Evolutionary conservation across 92 coral and sea anemone species (phyloP).

Genomic region (Zoanthus sociatus): DNA sequence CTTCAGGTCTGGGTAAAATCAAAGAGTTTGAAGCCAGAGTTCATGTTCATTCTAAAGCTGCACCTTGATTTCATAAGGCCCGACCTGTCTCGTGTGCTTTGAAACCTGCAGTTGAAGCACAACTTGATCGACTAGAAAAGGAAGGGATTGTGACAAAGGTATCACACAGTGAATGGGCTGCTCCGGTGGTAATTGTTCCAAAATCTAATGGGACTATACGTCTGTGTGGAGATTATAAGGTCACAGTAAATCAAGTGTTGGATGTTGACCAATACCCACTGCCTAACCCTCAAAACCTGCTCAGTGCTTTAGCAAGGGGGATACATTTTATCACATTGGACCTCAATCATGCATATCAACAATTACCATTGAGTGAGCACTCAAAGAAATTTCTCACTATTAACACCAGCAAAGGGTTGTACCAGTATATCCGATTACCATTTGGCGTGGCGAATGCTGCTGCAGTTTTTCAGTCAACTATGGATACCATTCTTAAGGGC

Average conservation of each 20-base stretch:
- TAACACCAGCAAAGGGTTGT: conserved; percentile 4
- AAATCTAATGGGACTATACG: not conserved
- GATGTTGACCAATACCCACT: not conserved
- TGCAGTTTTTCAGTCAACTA: not conserved
- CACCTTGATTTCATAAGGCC: too few relatives aligned
- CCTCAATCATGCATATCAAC: conserved; percentile 2
- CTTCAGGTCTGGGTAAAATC: conserved; percentile 18
- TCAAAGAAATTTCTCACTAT: not conserved
- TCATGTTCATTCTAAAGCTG: not conserved
- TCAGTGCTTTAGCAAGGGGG: not conserved
- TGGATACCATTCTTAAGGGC: too few relatives aligned
- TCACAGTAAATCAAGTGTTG: not conserved
- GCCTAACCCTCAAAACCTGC: not conserved
- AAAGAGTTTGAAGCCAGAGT: conserved; percentile 30
- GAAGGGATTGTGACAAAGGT: not conserved
- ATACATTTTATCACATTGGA: not conserved
- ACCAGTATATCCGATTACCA: not conserved
- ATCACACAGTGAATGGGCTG: not conserved
- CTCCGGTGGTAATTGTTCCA: conserved; percentile 14
- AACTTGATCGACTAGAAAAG: not conserved
- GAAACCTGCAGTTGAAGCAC: too few relatives aligned
- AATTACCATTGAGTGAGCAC: not conserved
- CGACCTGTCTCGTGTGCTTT: too few relatives aligned
- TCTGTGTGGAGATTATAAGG: conserved; percentile 6
- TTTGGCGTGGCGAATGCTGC: not conserved